Conservation (phyloP, 2,113 vertebrate species). For the Mola mola region DNA sequence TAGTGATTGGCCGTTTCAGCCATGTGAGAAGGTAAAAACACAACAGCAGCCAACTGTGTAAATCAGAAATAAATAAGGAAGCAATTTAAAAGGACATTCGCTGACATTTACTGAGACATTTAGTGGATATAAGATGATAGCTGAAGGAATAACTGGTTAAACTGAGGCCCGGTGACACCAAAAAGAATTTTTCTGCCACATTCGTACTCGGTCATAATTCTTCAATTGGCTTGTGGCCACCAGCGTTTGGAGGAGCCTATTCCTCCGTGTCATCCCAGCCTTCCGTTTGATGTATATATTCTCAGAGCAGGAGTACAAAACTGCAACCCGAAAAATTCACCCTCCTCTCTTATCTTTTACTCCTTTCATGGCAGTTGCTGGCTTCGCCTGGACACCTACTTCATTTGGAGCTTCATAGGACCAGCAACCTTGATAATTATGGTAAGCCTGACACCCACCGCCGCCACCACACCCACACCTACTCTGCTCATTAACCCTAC, state of each 20-base stretch:
- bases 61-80: too few species aligned
- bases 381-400: constrained; percentile 98
- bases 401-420: constrained; percentile 99
- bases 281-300: constrained; percentile 82
- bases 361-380: constrained; percentile 91
- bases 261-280: constrained; percentile 82
- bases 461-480: not conserved
- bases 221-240: constrained; percentile 77
- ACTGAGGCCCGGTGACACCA: too few species aligned
- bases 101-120: too few species aligned
- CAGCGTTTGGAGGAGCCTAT: constrained; percentile 79
- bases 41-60: too few species aligned
- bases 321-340: constrained; percentile 53
- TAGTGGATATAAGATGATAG: too few species aligned
- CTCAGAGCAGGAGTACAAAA: constrained; percentile 76
- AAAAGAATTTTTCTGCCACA: too few species aligned
- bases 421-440: constrained; percentile 99
- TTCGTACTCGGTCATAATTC: constrained; percentile 82
- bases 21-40: too few species aligned
- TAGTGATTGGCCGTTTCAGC: too few species aligned
- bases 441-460: constrained; percentile 83
- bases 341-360: constrained; percentile 11
- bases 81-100: too few species aligned
- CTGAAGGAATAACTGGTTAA: too few species aligned
- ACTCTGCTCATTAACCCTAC: constrained; percentile 85